These are phyloP conservation scores for Zeugodacus cucurbitae DNA, from an alignment of 1,140 invertebrate species.

Conservation along the genomic window DNA sequence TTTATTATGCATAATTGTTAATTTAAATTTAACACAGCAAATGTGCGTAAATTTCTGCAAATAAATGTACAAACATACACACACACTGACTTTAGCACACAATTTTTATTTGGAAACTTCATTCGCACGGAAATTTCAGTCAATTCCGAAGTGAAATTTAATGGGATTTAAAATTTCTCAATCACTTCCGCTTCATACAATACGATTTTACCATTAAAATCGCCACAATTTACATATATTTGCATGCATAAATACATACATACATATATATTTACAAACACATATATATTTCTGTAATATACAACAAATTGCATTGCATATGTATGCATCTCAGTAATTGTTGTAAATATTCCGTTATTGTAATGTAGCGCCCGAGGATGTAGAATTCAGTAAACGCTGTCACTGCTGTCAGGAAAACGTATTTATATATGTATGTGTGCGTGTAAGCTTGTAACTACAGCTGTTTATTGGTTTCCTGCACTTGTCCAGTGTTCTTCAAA, in stretches of 20 bases:
- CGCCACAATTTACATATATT: neutral
- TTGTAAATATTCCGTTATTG: neutral
- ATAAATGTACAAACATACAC: neutral
- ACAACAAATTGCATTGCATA: neutral
- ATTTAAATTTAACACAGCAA: slow-evolving; percentile 1
- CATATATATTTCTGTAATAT: neutral
- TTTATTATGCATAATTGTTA: slow-evolving; percentile 18
- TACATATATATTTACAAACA: neutral
- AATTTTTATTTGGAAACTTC: slow-evolving; percentile 10
- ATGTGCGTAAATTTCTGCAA: neutral
- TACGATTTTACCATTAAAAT: neutral
- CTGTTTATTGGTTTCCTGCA: neutral
- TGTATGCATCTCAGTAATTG: neutral
- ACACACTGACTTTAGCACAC: neutral
- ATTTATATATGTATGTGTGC: neutral
- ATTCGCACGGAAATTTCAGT: slow-evolving; percentile 14
- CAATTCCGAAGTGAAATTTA: slow-evolving; percentile 30
- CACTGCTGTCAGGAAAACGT: neutral
- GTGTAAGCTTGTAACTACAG: neutral
- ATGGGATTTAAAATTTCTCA: slow-evolving; percentile 21
- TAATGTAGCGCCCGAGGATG: neutral
- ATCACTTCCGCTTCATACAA: slow-evolving; percentile 21
- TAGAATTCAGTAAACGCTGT: neutral
- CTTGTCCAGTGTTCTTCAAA: neutral
- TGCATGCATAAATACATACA: neutral